Base-by-base conservation (phyloP, 2,888 invertebrate genomes). In the Sarcophaga caerulescens region DNA sequence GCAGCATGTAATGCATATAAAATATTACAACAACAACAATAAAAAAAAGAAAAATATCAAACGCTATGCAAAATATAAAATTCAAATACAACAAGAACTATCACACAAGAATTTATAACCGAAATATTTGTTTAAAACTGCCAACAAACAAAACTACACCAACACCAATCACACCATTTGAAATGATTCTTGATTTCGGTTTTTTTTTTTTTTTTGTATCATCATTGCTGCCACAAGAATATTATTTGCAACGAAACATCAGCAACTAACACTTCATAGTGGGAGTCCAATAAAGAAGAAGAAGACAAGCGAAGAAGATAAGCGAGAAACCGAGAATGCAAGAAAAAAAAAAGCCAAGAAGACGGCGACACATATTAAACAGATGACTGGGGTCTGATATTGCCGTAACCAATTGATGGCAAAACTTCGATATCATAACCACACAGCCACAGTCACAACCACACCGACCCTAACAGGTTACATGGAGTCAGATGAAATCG, bases 241-340 rank as follows among this genome's bases (percentile, higher is more conserved):
- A 52, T 77, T 68, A 14, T 52, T 52, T 5, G 59, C 71, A 80
- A 83, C 60, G 1, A 35, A 35, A 35, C 8, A 35, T 8, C 35
- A 35, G 1, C 35, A 35, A 10, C 60, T 45, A 60, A 21, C 14
- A 19, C 65, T 59, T 81, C 84, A 81, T 84, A 77, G 86, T 84
- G 86, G 86, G 84, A 84, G 86, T 78, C 86, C 79, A 74, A 77
- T 79, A 47, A 35, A 76, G 85, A 81, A 84, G 86, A 81, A 84
- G 86, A 70, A 74, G 75, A 23, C 47, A 57, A 74, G n/a, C 74
- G 52, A 5, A 52, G 52, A 52, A 52, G 52, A 52, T 52, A 14
- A 17, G 52, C 14, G 1, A 52, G 52, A 52, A 12, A 52, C 5
- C 52, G 17, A 35, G 35, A 35, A 35, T 35, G 35, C 47, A 57